phyloP scores from a whole-genome alignment of 2,888 invertebrate species.

The Cylloceria caligata region DNA sequence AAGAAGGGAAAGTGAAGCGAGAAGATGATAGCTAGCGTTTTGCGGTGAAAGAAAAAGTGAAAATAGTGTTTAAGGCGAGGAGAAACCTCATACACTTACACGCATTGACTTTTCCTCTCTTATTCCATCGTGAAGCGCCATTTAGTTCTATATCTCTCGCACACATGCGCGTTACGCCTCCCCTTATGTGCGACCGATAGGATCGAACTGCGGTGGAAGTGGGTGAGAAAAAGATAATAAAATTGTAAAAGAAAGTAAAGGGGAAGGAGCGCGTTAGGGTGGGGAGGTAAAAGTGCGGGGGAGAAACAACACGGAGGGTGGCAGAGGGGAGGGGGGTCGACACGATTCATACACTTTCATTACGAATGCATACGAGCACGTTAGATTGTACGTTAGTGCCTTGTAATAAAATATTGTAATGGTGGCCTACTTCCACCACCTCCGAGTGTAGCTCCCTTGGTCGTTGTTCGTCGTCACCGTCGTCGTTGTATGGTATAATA shows the following conservation, averaged over 20 bases:
- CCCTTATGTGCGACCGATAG: conserved; percentile 20
- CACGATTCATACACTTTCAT: conserved; percentile 84
- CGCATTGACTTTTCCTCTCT: too few relatives aligned
- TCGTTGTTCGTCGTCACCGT: conserved; percentile 45
- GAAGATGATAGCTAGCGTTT: background rate
- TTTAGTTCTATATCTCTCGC: too few relatives aligned
- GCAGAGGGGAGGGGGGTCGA: conserved; percentile 71
- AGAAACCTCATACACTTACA: too few relatives aligned
- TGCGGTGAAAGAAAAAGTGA: background rate
- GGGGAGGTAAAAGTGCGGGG: conserved; percentile 6
- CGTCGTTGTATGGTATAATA: conserved; percentile 77
- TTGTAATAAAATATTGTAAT: conserved; percentile 82
- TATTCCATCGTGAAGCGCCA: too few relatives aligned
- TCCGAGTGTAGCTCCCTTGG: conserved; percentile 53
- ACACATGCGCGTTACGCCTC: too few relatives aligned
- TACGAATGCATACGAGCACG: conserved; percentile 84
- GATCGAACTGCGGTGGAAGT: conserved; percentile 29
- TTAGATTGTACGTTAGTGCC: conserved; percentile 84
- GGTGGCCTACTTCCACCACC: conserved; percentile 75
- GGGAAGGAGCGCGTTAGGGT: conserved; percentile 25
- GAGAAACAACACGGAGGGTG: conserved; percentile 41
- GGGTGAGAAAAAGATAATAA: conserved; percentile 52
- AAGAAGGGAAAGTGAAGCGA: background rate
- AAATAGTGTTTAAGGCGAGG: too few relatives aligned
- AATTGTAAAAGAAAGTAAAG: conserved; percentile 51